A percentile compares a stretch with the other conserved stretches of the same genome.
Conservation (phyloP, 2,113 vertebrate genomes). For the Syngnathus floridae region DNA sequence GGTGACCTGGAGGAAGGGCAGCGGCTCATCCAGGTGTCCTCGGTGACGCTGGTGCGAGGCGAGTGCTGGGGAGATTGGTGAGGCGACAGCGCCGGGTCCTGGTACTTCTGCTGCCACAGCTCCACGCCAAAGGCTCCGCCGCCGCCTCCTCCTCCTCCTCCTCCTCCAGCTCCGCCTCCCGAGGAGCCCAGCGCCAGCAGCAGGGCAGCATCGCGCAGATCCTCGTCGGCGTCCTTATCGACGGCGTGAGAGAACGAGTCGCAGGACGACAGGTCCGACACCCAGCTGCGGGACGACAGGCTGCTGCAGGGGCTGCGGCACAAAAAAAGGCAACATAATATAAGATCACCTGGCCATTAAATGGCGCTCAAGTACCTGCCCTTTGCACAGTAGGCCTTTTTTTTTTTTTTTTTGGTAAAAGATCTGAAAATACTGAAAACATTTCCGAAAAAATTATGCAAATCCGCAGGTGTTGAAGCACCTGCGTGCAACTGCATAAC, state of each 20-base stretch:
- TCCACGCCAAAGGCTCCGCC: constrained; percentile 80
- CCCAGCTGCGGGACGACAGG: constrained; percentile 72
- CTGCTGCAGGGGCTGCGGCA: constrained; percentile 65
- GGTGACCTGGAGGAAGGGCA: constrained; percentile 67
- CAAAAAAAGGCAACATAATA: no score
- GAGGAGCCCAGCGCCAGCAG: constrained; percentile 80
- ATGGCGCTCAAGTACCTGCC: no score
- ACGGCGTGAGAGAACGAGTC: constrained; percentile 88
- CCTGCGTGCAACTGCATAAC: background rate
- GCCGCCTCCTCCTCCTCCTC: background rate
- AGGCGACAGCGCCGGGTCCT: constrained; percentile 76
- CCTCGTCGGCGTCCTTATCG: constrained; percentile 81
- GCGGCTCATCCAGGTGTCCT: constrained; percentile 88
- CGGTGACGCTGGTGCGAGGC: constrained; percentile 86
- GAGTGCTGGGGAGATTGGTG: constrained; percentile 83
- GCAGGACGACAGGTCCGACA: constrained; percentile 83
- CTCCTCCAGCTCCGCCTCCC: constrained; percentile 27
- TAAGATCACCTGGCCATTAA: no score
- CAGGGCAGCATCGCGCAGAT: constrained; percentile 81
- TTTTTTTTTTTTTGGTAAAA: no score
- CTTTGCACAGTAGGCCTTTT: no score
- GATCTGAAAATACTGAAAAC: no score
- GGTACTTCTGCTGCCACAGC: constrained; percentile 74
- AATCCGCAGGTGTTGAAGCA: no score
- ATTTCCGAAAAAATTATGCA: no score